These are phyloP conservation scores for Eledona agricola DNA, from an alignment of 2,888 invertebrate genomes.

Conservation along the genomic window DNA sequence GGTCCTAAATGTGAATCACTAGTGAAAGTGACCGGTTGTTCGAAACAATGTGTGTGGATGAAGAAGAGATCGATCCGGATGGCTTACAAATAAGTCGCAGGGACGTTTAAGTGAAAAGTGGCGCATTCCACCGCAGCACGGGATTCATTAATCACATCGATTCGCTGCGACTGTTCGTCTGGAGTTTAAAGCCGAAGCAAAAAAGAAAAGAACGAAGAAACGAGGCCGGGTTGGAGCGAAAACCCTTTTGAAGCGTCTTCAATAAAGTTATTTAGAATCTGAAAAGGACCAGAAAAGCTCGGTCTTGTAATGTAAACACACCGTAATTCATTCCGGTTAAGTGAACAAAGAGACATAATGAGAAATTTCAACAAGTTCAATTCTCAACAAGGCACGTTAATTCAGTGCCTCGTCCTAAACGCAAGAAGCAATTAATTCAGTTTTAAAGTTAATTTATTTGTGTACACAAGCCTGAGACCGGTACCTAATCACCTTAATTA, in stretches of 20 bases:
- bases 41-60: no score
- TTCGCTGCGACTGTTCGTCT: not conserved
- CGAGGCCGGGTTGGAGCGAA: constrained; percentile 13
- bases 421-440: constrained; percentile 64
- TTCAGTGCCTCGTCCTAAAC: constrained; percentile 56
- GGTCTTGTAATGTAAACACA: constrained; percentile 33
- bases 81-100: no score
- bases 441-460: constrained; percentile 65
- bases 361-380: constrained; percentile 59
- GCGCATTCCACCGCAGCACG: no score
- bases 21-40: no score
- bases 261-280: constrained; percentile 35
- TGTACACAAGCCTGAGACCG: constrained; percentile 59
- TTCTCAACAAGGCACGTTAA: constrained; percentile 56
- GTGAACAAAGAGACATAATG: constrained; percentile 52
- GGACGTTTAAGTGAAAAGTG: not conserved
- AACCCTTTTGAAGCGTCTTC: constrained; percentile 27
- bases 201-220: constrained; percentile 11
- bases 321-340: constrained; percentile 36
- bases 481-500: constrained; percentile 64
- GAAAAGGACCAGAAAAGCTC: constrained; percentile 24
- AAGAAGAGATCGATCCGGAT: no score
- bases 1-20: no score
- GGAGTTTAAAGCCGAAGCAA: constrained; percentile 2
- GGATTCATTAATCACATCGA: constrained; percentile 11